Conservation (phyloP, 2,888 invertebrate genomes). For the Nysson spinosus region DNA sequence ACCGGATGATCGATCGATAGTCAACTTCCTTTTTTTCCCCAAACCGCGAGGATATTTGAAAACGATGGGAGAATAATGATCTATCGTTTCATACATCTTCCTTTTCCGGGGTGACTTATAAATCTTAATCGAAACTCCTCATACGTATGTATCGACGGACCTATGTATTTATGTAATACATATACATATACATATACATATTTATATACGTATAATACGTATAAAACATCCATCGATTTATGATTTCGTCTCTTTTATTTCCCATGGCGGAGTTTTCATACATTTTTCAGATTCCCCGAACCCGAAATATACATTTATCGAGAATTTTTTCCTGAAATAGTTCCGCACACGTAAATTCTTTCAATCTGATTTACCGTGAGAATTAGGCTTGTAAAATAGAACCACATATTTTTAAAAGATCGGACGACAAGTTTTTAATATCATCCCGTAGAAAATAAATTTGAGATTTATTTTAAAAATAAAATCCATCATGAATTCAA, state of each 20-base stretch:
- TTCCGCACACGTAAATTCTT: neutral
- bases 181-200: neutral
- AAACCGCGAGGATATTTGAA: too few species aligned
- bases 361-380: too few species aligned
- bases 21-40: too few species aligned
- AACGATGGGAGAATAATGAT: neutral
- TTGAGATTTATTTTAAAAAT: too few species aligned
- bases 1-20: too few species aligned
- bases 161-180: neutral
- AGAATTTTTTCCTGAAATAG: slow-evolving; percentile 18
- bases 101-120: neutral
- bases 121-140: slow-evolving; percentile 12
- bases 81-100: neutral
- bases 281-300: slow-evolving; percentile 41
- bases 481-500: too few species aligned
- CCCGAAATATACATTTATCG: slow-evolving; percentile 31
- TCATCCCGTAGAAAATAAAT: too few species aligned
- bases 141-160: neutral
- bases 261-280: slow-evolving; percentile 51
- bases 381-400: too few species aligned
- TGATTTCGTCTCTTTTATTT: slow-evolving; percentile 47
- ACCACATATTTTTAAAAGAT: too few species aligned
- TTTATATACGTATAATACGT: neutral
- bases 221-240: slow-evolving; percentile 34
- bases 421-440: too few species aligned